Evolutionary conservation across 2,888 invertebrate genomes (phyloP), one percentile per base, ranked within the genome.

Genomic region (Plemyria rubiginata): DNA sequence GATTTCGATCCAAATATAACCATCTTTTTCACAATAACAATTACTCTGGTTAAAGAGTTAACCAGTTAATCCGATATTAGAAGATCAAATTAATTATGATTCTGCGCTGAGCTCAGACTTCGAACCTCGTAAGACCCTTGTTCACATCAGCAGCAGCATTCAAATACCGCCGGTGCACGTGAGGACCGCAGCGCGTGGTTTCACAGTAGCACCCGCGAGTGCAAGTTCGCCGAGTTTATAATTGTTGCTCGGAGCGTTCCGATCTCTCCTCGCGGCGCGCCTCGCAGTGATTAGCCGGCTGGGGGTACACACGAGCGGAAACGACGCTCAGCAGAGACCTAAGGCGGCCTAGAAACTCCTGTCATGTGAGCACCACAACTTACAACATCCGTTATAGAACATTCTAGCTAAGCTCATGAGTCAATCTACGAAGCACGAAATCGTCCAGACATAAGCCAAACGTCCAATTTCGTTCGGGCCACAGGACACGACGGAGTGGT

Each of bases 141-240:
- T 38, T 38, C 36, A 38, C 11, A 11, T 38, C 36, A 38, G 11
- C 11, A 38, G 11, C 36, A 43, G 45, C 16, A 16, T 45, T 45
- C 16, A 45, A 22, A 45, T 16, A 45, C 43, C 15, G 43, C 15
- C 16, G 11, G 13, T 6, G 29, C 13, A n/a, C 11, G 32, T 6
- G 32, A 32, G 7, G 32, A 8, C 32, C 22, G 32, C 32, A 29
- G 9, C 41, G n/a, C 29, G 43, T 22, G 6, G 54, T 61, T 61
- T 56, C 61, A 11, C 38, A 41, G 61, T 61, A 61, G 46, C 40
- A 49, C 60, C 38, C 22, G 40, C 28, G 40, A 50, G 53, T 51
- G 64, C 60, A 71, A 74, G 70, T 71, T 71, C 66, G 68, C 56
- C 62, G 67, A 67, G 62, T 67, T 64, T 65, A 65, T 67, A 67